phyloP scores from a whole-genome alignment of 2,797 vertebrate species.

The Spondyliosoma cantharus region DNA sequence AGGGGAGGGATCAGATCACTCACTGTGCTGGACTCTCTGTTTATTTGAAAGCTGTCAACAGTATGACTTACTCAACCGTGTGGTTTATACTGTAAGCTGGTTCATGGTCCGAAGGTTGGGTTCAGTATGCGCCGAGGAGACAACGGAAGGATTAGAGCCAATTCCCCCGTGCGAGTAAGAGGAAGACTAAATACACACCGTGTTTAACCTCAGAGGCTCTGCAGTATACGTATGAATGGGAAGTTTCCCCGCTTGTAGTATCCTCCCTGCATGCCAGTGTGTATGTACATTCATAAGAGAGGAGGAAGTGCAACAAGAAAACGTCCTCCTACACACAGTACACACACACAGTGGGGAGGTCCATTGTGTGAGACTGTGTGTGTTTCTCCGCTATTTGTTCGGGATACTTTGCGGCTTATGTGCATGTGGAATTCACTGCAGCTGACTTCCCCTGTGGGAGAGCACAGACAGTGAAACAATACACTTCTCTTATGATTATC shows the following conservation, averaged over 20 bases:
- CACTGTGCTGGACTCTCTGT: conserved; percentile 26
- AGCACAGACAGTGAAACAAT: conserved; percentile 67
- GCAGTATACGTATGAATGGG: conserved; percentile 38
- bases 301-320: conserved; percentile 54
- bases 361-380: conserved; percentile 41
- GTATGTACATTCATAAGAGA: conserved; percentile 45
- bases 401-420: conserved; percentile 60
- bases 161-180: conserved; percentile 22
- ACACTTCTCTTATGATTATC: conserved; percentile 65
- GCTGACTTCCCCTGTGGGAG: conserved; percentile 69
- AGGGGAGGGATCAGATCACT: conserved; percentile 28
- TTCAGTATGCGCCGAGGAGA: conserved; percentile 41
- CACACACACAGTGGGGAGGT: conserved; percentile 29
- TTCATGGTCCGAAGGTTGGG: conserved; percentile 62
- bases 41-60: conserved; percentile 64
- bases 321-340: conserved; percentile 42
- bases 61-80: conserved; percentile 48
- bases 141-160: conserved; percentile 39
- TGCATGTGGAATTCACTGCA: conserved; percentile 49
- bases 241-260: conserved; percentile 26
- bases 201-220: conserved; percentile 41
- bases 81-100: conserved; percentile 45
- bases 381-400: conserved; percentile 43
- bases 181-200: conserved; percentile 32
- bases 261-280: conserved; percentile 25